phyloP scores from a whole-genome alignment of 1,140 invertebrate genomes.

The Danaus plexippus region DNA sequence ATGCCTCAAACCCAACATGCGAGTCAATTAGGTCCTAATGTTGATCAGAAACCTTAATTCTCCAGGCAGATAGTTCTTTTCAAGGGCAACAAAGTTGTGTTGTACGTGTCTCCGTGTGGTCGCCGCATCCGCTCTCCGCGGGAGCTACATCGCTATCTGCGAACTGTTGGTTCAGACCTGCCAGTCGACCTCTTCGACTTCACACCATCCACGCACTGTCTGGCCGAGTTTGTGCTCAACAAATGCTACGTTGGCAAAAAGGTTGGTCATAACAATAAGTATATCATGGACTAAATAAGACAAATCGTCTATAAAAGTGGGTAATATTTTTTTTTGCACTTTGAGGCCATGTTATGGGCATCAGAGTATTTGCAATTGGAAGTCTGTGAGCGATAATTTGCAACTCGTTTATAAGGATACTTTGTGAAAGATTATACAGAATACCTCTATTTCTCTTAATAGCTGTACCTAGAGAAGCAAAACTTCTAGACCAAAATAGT shows the following conservation, averaged over 20 bases:
- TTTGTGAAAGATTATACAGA: slow-evolving; percentile 76
- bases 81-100: slow-evolving; percentile 63
- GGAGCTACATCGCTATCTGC: slow-evolving; percentile 86
- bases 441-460: too few species aligned
- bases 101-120: slow-evolving; percentile 92
- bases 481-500: too few species aligned
- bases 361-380: too few species aligned
- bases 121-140: slow-evolving; percentile 82
- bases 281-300: too few species aligned
- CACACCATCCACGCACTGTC: slow-evolving; percentile 82
- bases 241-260: slow-evolving; percentile 77
- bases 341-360: slow-evolving; percentile 76
- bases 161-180: slow-evolving; percentile 78
- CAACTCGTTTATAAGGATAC: slow-evolving; percentile 73
- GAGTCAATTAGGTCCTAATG: too few species aligned
- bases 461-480: too few species aligned
- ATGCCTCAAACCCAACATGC: too few species aligned
- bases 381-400: too few species aligned
- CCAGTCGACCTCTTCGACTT: slow-evolving; percentile 94
- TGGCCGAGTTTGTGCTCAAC: slow-evolving; percentile 84
- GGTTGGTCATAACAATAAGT: slow-evolving; percentile 22
- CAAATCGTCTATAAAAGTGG: too few species aligned
- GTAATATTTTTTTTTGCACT: too few species aligned
- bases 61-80: slow-evolving; percentile 47
- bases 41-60: too few species aligned